Conservation (phyloP, 2,888 invertebrate genomes). For the Campoplex nolae region DNA sequence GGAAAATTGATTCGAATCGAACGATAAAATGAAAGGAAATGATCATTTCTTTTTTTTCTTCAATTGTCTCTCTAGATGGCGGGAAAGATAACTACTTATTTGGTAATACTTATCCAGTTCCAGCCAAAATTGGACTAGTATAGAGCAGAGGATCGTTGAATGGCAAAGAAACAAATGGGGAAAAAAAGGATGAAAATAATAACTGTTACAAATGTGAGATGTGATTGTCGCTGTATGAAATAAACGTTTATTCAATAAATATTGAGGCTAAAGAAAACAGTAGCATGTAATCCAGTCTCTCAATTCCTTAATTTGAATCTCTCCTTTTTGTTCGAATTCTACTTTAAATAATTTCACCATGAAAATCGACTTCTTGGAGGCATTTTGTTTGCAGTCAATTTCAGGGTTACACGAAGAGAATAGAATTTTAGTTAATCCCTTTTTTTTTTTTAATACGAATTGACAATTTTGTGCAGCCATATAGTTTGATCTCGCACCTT, state of each 20-base stretch:
- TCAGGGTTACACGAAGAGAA: too few relatives aligned
- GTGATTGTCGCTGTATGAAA: conserved; percentile 72
- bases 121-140: conserved; percentile 46
- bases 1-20: neutral
- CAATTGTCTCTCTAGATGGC: conserved; percentile 66
- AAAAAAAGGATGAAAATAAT: neutral
- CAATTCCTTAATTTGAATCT: too few relatives aligned
- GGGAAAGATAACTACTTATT: conserved; percentile 71
- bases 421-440: too few relatives aligned
- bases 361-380: too few relatives aligned
- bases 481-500: too few relatives aligned
- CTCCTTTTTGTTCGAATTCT: too few relatives aligned
- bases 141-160: neutral
- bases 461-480: too few relatives aligned
- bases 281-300: too few relatives aligned
- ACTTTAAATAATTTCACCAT: too few relatives aligned
- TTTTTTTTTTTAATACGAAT: too few relatives aligned
- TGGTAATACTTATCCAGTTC: conserved; percentile 75
- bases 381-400: too few relatives aligned
- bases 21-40: neutral
- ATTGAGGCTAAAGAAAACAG: conserved; percentile 74
- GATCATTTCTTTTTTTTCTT: neutral
- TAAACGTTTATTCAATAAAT: conserved; percentile 81
- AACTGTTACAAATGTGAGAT: conserved; percentile 23
- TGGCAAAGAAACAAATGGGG: neutral